These are phyloP conservation scores for Cosmopolites sordidus DNA, from an alignment of 2,888 invertebrate genomes.

Conservation along the genomic window DNA sequence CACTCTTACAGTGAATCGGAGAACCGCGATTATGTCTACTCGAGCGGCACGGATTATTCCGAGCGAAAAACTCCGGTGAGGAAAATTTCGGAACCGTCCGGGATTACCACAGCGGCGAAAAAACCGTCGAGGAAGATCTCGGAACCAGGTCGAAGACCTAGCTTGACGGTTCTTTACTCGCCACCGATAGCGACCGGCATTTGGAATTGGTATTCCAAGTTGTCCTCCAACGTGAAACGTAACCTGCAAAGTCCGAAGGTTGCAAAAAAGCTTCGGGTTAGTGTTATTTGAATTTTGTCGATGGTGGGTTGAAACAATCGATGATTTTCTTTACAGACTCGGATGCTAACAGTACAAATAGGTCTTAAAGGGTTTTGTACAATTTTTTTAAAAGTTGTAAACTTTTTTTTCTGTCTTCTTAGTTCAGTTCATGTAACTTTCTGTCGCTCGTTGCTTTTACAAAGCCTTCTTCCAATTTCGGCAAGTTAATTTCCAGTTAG, in stretches of 20 bases:
- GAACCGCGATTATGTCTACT: neutral
- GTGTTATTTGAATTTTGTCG: conserved; percentile 13
- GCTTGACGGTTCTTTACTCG: conserved; percentile 34
- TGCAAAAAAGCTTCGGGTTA: conserved; percentile 32
- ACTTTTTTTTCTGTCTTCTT: too few relatives aligned
- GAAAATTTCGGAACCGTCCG: conserved; percentile 21
- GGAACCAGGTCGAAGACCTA: conserved; percentile 4
- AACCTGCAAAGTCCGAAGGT: conserved; percentile 40
- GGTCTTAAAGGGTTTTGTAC: too few relatives aligned
- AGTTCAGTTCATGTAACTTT: too few relatives aligned
- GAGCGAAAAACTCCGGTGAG: neutral
- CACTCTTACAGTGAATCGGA: conserved; percentile 29
- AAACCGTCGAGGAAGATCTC: conserved; percentile 11
- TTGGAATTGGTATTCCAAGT: conserved; percentile 42
- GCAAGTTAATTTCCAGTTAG: too few relatives aligned
- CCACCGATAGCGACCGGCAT: conserved; percentile 36
- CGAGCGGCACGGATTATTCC: neutral
- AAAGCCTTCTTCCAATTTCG: too few relatives aligned
- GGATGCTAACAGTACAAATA: too few relatives aligned
- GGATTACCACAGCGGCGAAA: neutral
- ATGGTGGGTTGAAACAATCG: neutral
- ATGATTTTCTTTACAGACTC: neutral
- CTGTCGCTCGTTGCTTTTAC: too few relatives aligned
- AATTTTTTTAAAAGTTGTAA: too few relatives aligned
- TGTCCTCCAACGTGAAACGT: conserved; percentile 38